phyloP scores from a whole-genome alignment of 1,140 invertebrate genomes.

The Scaptodrosophila lebanonensis region DNA sequence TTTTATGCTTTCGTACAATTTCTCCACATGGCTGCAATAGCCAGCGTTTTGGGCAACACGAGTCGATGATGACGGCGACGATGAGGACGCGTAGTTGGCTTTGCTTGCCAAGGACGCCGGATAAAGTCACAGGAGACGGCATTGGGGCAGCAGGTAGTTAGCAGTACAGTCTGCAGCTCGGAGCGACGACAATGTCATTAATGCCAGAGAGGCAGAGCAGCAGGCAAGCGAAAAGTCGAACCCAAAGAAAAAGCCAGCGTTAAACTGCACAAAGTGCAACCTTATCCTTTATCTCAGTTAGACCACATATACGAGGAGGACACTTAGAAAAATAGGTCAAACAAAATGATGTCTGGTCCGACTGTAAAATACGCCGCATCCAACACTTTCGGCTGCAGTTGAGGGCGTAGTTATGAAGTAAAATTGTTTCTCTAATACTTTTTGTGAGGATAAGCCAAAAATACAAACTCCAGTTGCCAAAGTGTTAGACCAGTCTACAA shows the following conservation, averaged over 20 bases:
- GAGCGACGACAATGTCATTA: constrained; percentile 68
- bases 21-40: constrained; percentile 37
- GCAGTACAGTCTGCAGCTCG: constrained; percentile 33
- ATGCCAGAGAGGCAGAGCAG: constrained; percentile 6
- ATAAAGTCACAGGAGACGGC: constrained; percentile 35
- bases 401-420: too few relatives aligned
- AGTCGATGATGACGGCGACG: constrained; percentile 32
- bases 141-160: constrained; percentile 7
- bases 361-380: too few relatives aligned
- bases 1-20: constrained; percentile 74
- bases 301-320: constrained; percentile 11
- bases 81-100: too few relatives aligned
- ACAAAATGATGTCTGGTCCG: too few relatives aligned
- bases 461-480: too few relatives aligned
- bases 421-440: too few relatives aligned
- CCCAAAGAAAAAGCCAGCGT: constrained; percentile 64
- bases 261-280: constrained; percentile 75
- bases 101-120: background rate
- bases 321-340: background rate
- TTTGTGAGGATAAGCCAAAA: background rate
- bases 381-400: background rate
- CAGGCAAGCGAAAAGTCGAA: background rate
- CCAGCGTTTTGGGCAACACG: constrained; percentile 59
- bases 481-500: too few relatives aligned
- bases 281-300: constrained; percentile 41